phyloP scores from a whole-genome alignment of 2,888 invertebrate species.

The Stegophylla sp. region DNA sequence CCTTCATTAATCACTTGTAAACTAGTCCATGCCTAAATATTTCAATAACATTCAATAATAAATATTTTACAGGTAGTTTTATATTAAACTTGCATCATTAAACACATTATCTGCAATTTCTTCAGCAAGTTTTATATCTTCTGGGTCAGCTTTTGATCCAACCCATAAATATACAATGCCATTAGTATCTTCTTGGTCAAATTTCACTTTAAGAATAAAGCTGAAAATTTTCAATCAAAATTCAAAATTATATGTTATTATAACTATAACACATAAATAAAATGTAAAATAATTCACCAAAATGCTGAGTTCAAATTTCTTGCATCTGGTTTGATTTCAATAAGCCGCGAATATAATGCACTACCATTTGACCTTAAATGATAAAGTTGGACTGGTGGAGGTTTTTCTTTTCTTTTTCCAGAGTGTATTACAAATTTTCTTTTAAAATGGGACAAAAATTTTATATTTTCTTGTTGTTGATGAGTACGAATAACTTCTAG shows the following conservation, averaged over 20 bases:
- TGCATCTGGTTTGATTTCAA: conserved; percentile 85
- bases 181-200: conserved; percentile 75
- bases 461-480: conserved; percentile 98
- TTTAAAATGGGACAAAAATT: conserved; percentile 97
- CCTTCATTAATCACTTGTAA: conserved; percentile 87
- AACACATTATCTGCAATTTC: conserved; percentile 94
- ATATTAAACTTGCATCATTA: conserved; percentile 72
- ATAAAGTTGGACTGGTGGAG: conserved; percentile 83
- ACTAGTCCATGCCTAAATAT: conserved; percentile 67
- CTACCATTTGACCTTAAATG: conserved; percentile 96
- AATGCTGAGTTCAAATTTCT: conserved; percentile 88
- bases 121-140: conserved; percentile 84
- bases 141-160: conserved; percentile 82
- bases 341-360: conserved; percentile 85
- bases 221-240: conserved; percentile 66
- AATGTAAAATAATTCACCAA: conserved; percentile 72
- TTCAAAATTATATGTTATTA: background rate
- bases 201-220: conserved; percentile 90
- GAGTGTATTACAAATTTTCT: conserved; percentile 90
- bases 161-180: conserved; percentile 97
- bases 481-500: conserved; percentile 94
- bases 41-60: conserved; percentile 48
- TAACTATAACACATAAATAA: conserved; percentile 23
- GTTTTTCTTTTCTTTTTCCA: conserved; percentile 76
- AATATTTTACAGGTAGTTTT: background rate